Evolutionary conservation across 2,797 vertebrate genomes (phyloP), one percentile per base, ranked within the genome.

Genomic region (Epinephelus awoara): DNA sequence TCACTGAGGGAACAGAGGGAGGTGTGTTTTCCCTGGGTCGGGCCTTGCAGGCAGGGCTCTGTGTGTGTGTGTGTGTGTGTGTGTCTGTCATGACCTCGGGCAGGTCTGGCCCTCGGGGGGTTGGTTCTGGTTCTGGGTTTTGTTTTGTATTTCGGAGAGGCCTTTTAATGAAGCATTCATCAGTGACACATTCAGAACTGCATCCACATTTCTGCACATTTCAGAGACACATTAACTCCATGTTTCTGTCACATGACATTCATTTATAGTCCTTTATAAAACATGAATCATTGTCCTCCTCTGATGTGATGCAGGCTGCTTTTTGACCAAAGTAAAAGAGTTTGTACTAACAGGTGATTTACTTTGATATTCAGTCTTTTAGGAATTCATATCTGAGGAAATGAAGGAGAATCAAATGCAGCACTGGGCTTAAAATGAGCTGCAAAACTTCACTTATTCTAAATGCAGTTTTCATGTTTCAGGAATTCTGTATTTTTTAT

Each of bases 31-130:
- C 58, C 72, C 77, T 13, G 63, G 46, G 72, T 80, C 18, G 0
- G 42, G 81, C 75, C 81, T 81, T 13, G 17, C 56, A 80, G 75
- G 78, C 74, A 75, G 65, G 23, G 54, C 77, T 44, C 27, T 42
- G 70, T 58, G 73, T 47, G 55, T 59, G 55, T 52, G 42, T 27
- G 34, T 29, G 27, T 42, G 70, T 58, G 73, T 55, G 47, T 59
- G 56, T 52, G 27, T 29, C 38, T 29, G 63, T 56, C 27, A 64
- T 81, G 80, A 80, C 82, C 80, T 74, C 34, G 7, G 34, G 34
- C 34, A 34, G 34, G 34, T 34, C 34, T 34, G 34, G 34, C 34
- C 34, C 34, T 34, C 34, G 8, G 34, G 34, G 29, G 34, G 7
- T 8, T 34, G 34, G 34, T 34, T 34, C 34, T 34, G 34, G 34